A percentile compares a stretch with the other conserved stretches of the same genome.
phyloP scores from a whole-genome alignment of 2,797 vertebrate genomes.

The Odontamblyopus lacepedii region DNA sequence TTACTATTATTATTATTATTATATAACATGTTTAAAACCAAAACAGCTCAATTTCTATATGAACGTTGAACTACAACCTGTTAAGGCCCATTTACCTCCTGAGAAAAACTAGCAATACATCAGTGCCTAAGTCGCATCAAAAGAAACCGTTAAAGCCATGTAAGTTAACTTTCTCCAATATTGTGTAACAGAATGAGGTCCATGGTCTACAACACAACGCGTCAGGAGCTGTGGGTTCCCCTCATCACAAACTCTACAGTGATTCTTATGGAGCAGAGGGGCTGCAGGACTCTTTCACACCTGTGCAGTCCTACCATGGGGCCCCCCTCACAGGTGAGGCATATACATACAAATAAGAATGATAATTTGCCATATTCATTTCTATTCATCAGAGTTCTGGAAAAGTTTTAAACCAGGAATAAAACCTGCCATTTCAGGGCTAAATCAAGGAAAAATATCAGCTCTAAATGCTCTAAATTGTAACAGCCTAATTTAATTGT shows the following conservation, averaged over 20 bases:
- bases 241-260: constrained; percentile 84
- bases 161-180: not conserved
- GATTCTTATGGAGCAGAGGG: constrained; percentile 86
- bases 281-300: constrained; percentile 85
- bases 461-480: not conserved
- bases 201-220: constrained; percentile 89
- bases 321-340: constrained; percentile 88
- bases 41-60: no score
- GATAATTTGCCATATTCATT: not conserved
- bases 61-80: no score
- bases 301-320: constrained; percentile 88
- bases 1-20: no score
- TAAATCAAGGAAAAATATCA: not conserved
- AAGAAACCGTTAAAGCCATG: not conserved
- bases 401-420: not conserved
- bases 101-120: no score
- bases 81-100: no score
- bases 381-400: not conserved
- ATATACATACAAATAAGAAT: not conserved
- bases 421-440: not conserved
- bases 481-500: not conserved
- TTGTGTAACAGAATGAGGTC: constrained; percentile 88
- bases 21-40: no score
- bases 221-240: constrained; percentile 75
- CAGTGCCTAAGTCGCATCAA: no score